A percentile compares a stretch with the other conserved stretches of the same genome.
These are phyloP conservation scores for Bergia sp. DNA, from an alignment of 92 coral and sea anemone genomes.

Conservation along the genomic window DNA sequence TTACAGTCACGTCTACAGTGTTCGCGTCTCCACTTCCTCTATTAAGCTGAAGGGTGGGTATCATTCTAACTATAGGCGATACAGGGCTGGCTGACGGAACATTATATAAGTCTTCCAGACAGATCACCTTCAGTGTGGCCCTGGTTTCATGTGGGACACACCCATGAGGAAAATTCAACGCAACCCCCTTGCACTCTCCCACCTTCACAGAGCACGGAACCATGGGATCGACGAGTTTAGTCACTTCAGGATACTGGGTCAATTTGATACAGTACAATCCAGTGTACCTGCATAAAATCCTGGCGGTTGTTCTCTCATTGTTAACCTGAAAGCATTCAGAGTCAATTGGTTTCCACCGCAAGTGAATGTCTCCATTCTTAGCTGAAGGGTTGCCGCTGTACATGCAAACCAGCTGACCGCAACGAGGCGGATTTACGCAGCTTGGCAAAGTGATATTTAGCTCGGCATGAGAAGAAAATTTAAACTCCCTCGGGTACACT, in stretches of 20 bases:
- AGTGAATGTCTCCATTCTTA: slow-evolving; percentile 49
- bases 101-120: slow-evolving; percentile 72
- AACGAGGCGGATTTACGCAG: slow-evolving; percentile 62
- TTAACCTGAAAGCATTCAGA: slow-evolving; percentile 71
- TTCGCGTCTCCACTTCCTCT: slow-evolving; percentile 38
- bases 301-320: slow-evolving; percentile 67
- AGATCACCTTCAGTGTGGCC: slow-evolving; percentile 71
- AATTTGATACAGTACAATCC: slow-evolving; percentile 77
- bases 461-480: slow-evolving; percentile 72
- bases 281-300: slow-evolving; percentile 62
- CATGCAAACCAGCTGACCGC: slow-evolving; percentile 88
- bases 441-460: slow-evolving; percentile 67
- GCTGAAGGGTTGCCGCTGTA: slow-evolving; percentile 60
- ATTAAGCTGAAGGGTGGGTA: slow-evolving; percentile 50
- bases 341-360: slow-evolving; percentile 76
- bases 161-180: slow-evolving; percentile 48
- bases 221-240: slow-evolving; percentile 57
- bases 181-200: slow-evolving; percentile 59
- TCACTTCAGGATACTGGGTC: slow-evolving; percentile 75
- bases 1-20: slow-evolving; percentile 75
- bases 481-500: slow-evolving; percentile 72
- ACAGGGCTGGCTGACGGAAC: slow-evolving; percentile 67
- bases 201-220: slow-evolving; percentile 46
- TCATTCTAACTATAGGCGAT: slow-evolving; percentile 50
- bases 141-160: slow-evolving; percentile 60